These are phyloP conservation scores for Danionella dracula DNA, from an alignment of 2,797 vertebrate species.

Conservation along the genomic window DNA sequence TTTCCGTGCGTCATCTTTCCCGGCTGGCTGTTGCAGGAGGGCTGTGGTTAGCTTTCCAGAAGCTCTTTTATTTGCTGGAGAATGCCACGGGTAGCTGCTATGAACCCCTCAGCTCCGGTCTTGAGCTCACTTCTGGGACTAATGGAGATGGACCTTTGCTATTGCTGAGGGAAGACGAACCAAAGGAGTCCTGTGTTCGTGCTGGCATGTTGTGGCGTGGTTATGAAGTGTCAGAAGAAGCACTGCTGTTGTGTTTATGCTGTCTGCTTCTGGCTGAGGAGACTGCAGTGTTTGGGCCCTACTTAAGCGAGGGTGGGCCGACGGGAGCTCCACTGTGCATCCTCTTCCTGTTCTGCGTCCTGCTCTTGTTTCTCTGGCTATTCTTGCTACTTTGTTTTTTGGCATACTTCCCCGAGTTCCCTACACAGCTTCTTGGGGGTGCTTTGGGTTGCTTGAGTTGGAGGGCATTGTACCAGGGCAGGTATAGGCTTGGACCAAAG, in stretches of 20 bases:
- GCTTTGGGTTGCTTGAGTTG: slow-evolving; percentile 79
- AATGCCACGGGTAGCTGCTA: slow-evolving; percentile 85
- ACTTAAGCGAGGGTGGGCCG: slow-evolving; percentile 73
- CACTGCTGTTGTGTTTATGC: slow-evolving; percentile 84
- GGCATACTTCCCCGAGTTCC: slow-evolving; percentile 82
- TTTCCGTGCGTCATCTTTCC: slow-evolving; percentile 76
- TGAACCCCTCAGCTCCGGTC: slow-evolving; percentile 53
- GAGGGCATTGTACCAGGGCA: slow-evolving; percentile 81
- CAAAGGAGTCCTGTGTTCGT: slow-evolving; percentile 69
- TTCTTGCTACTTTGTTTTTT: slow-evolving; percentile 80
- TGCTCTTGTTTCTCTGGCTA: slow-evolving; percentile 80
- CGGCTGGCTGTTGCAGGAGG: slow-evolving; percentile 73
- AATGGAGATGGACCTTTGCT: slow-evolving; percentile 56
- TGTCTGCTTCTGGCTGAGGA: slow-evolving; percentile 84
- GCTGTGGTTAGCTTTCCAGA: slow-evolving; percentile 74
- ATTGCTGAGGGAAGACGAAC: slow-evolving; percentile 70
- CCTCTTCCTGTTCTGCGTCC: slow-evolving; percentile 81
- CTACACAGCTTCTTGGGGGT: slow-evolving; percentile 81
- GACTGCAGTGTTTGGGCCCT: slow-evolving; percentile 78
- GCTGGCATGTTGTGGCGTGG: slow-evolving; percentile 82
- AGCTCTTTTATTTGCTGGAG: slow-evolving; percentile 74
- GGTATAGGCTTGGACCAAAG: slow-evolving; percentile 73
- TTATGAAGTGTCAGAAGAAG: slow-evolving; percentile 81
- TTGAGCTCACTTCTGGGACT: slow-evolving; percentile 29
- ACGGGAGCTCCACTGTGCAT: slow-evolving; percentile 77